Base-by-base conservation (phyloP, 2,113 vertebrate species). In the Egretta garzetta region DNA sequence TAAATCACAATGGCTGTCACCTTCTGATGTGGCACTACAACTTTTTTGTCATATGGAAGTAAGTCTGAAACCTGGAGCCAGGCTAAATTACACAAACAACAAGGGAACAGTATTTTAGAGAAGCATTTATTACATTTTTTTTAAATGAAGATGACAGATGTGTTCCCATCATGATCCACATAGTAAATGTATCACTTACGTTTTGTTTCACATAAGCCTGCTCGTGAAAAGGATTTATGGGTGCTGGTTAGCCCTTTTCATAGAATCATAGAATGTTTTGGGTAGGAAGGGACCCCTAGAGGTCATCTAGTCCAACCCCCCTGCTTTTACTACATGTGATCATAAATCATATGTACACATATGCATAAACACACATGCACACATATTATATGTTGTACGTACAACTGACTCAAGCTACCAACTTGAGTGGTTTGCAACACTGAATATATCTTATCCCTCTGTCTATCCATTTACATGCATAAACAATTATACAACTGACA, bases 71-170 rank as follows among this genome's bases (percentile, higher is more conserved):
- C 35, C 9, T 73, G 66, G 75, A 96, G 88, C 71, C 93, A 88
- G 72, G 35, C 49, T 80, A 52, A 94, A 53, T 90, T 80, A 87
- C 14, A 1, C 23, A 47, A 43, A 60, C 27, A 88, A 77, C 19
- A 13, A 91, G 83, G 85, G 88, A 95, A 66, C 33, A 71, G 53
- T 96, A 80, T 86, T 97, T 96, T 92, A 90, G 49, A 85, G 58
- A 62, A 71, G 7, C 6, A 39, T 80, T 84, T 90, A 86, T 76
- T 75, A 45, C 22, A 32, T 58, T 27, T n/a, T 35, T 35, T 43
- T 12, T 13, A 24, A 91, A 72, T 62, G 41, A 80, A 92, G 84
- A 80, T 10, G 67, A 41, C 47, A 82, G 80, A 56, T 53, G 22
- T 41, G 43, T 53, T 90, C 67, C 82, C 33, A 63, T 33, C 28